Conservation (phyloP, 2,113 vertebrate species). For the Seriola rivoliana region DNA sequence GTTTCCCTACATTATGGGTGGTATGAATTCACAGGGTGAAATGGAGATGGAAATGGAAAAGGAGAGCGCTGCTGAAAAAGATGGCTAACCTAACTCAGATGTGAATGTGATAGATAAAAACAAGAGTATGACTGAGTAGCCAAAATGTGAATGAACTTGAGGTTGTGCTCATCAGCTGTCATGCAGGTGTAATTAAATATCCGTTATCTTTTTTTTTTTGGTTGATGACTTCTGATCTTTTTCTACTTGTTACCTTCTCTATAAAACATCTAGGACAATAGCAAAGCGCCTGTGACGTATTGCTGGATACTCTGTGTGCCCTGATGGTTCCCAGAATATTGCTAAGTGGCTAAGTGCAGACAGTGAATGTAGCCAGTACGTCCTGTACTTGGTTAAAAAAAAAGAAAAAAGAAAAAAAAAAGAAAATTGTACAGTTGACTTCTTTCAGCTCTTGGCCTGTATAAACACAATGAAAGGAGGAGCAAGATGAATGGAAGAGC, state of each 20-base stretch:
- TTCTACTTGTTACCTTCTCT: not conserved
- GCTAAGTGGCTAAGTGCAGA: slow-evolving; percentile 4
- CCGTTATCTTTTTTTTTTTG: not conserved
- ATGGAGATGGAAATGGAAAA: not conserved
- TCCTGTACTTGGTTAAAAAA: slow-evolving; percentile 12
- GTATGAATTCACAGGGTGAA: not conserved
- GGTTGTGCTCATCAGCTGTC: not conserved
- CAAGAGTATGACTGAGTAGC: not conserved
- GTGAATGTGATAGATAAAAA: not conserved
- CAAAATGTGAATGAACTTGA: not conserved
- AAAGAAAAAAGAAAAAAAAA: slow-evolving; percentile 1
- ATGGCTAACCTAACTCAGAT: not conserved
- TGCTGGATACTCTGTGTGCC: not conserved
- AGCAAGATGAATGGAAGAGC: not conserved
- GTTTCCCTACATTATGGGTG: not conserved
- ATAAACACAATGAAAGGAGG: slow-evolving; percentile 39
- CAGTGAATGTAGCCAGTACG: not conserved
- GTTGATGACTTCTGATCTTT: not conserved
- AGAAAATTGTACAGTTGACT: slow-evolving; percentile 28
- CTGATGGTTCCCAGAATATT: not conserved
- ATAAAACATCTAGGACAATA: not conserved
- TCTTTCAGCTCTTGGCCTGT: slow-evolving; percentile 27
- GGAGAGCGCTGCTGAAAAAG: not conserved
- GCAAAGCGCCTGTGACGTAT: not conserved
- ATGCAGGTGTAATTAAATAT: not conserved